phyloP scores from a whole-genome alignment of 2,113 vertebrate genomes.

The Martes martes region DNA sequence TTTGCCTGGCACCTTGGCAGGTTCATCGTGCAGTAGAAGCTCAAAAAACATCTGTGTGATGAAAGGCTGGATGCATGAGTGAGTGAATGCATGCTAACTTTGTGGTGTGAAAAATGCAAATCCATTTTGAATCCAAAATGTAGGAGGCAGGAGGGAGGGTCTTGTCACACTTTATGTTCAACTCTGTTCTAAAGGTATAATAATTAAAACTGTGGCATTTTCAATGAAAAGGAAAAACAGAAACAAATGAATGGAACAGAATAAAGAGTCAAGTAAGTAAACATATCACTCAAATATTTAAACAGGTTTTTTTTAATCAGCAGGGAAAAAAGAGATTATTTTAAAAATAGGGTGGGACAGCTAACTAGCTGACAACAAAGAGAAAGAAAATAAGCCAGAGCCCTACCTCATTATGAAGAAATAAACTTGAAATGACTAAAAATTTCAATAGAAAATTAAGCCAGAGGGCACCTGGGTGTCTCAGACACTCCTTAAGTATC shows the following conservation, averaged over 20 bases:
- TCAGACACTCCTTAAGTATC: too few species aligned
- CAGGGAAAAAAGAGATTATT: neutral
- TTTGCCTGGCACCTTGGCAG: neutral
- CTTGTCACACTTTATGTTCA: neutral
- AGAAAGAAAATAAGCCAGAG: neutral
- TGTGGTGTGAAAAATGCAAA: neutral
- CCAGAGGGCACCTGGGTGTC: too few species aligned
- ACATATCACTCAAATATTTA: neutral
- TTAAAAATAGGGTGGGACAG: neutral
- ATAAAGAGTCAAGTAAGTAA: neutral
- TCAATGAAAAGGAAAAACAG: neutral
- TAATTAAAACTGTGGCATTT: neutral
- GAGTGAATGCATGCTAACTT: neutral
- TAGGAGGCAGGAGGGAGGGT: neutral
- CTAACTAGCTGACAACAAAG: neutral
- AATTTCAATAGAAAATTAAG: neutral
- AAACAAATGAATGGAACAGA: neutral
- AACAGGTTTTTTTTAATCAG: neutral
- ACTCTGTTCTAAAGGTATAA: neutral
- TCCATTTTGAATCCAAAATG: neutral
- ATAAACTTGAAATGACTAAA: neutral
- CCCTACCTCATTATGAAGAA: neutral
- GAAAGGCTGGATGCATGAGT: neutral
- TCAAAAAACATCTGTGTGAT: neutral
- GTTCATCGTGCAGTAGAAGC: rapidly evolving